Conservation (phyloP, 2,888 invertebrate genomes). For the Norana najaformis region DNA sequence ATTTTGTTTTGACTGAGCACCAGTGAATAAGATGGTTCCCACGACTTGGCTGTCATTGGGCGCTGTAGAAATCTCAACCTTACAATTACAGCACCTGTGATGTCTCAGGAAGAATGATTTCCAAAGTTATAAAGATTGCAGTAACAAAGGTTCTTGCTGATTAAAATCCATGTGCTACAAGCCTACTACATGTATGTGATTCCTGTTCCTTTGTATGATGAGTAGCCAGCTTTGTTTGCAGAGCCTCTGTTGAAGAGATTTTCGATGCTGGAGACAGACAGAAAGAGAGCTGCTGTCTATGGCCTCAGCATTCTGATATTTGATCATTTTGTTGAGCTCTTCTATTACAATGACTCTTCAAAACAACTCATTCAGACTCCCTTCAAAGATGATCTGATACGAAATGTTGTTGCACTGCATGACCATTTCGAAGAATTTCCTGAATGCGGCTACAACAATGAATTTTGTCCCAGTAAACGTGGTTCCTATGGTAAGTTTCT, state of each 20-base stretch:
- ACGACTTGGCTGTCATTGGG: too few species aligned
- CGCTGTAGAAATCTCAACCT: too few species aligned
- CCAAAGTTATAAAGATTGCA: too few species aligned
- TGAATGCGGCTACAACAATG: background rate
- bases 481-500: background rate
- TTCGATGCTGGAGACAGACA: background rate
- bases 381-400: background rate
- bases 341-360: background rate
- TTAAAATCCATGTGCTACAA: too few species aligned
- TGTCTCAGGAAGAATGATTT: too few species aligned
- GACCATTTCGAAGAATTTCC: background rate
- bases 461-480: background rate
- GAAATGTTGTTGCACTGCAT: background rate
- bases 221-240: too few species aligned
- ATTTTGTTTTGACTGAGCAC: too few species aligned
- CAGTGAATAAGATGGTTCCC: too few species aligned
- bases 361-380: background rate
- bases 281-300: background rate
- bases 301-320: background rate
- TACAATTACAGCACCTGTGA: too few species aligned
- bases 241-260: background rate
- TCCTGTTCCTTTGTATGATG: background rate
- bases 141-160: too few species aligned
- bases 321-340: background rate
- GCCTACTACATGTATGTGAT: background rate